Evolutionary conservation across 1,140 invertebrate genomes (phyloP).

Genomic region (Drosophila persimilis): DNA sequence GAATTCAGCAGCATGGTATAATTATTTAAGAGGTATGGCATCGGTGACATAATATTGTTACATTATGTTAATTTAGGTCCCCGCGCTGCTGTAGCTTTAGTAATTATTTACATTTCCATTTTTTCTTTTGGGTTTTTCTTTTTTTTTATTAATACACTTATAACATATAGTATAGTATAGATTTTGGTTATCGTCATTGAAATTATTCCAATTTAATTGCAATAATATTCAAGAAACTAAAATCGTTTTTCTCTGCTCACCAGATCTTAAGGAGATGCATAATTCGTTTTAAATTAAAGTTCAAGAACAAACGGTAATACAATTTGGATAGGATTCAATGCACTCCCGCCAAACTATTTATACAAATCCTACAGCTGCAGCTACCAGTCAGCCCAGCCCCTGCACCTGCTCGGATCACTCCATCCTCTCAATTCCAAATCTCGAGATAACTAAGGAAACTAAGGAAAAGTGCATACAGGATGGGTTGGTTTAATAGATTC

Average conservation of each 20-base stretch:
- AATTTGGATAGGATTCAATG: slow-evolving; percentile 16
- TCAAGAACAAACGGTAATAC: slow-evolving; percentile 29
- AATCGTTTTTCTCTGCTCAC: slow-evolving; percentile 30
- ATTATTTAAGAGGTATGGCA: too few species aligned
- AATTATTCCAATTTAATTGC: slow-evolving; percentile 79
- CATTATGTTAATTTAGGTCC: too few species aligned
- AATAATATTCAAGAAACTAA: slow-evolving; percentile 65
- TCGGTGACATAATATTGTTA: too few species aligned
- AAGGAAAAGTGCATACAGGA: slow-evolving; percentile 11
- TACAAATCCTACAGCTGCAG: too few species aligned
- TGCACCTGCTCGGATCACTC: too few species aligned
- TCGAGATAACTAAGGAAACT: slow-evolving; percentile 16
- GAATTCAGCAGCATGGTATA: too few species aligned
- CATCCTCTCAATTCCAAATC: slow-evolving; percentile 12
- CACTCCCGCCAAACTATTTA: too few species aligned
- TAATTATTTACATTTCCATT: too few species aligned
- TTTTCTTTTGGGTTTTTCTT: slow-evolving; percentile 27
- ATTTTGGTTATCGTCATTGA: slow-evolving; percentile 55
- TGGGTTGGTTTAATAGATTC: slow-evolving; percentile 10
- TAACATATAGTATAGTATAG: slow-evolving; percentile 51
- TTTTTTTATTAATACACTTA: slow-evolving; percentile 69
- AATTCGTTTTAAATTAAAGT: slow-evolving; percentile 47
- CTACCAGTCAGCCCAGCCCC: too few species aligned
- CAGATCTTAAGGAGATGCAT: slow-evolving; percentile 40
- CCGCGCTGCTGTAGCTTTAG: too few species aligned